Evolutionary conservation across 2,888 invertebrate species (phyloP).

Genomic region (Rutpela maculata): DNA sequence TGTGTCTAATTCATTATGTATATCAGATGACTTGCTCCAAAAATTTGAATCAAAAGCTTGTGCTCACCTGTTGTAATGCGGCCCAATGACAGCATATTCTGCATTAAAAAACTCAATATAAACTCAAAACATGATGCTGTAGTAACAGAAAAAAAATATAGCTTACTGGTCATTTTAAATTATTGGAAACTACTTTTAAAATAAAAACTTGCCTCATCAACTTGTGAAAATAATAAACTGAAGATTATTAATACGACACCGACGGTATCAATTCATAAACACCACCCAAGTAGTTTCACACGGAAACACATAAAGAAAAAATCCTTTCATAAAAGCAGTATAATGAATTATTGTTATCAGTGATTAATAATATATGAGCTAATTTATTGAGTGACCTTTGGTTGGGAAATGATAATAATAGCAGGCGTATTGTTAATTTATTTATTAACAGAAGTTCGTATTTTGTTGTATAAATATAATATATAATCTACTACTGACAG

Average conservation of each 20-base stretch:
- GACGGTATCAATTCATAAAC: background rate
- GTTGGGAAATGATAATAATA: background rate
- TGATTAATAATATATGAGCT: slow-evolving; percentile 32
- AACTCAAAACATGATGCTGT: too few species aligned
- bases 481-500: background rate
- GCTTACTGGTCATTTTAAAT: background rate
- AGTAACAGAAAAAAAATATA: too few species aligned
- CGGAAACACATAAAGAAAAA: slow-evolving; percentile 12
- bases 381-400: slow-evolving; percentile 31
- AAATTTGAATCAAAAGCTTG: too few species aligned
- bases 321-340: slow-evolving; percentile 8
- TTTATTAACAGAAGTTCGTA: background rate
- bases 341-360: slow-evolving; percentile 30
- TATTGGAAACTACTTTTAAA: background rate
- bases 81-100: too few species aligned
- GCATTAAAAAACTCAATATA: too few species aligned
- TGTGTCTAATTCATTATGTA: too few species aligned
- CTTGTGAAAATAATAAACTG: background rate
- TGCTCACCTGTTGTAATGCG: too few species aligned
- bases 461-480: background rate
- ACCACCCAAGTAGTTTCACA: slow-evolving; percentile 22
- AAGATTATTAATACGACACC: background rate
- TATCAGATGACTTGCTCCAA: too few species aligned
- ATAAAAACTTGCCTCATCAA: background rate
- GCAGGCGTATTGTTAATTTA: slow-evolving; percentile 2